Base-by-base conservation (phyloP, 1,140 invertebrate genomes). In the Pseudomyrmex sp. region DNA sequence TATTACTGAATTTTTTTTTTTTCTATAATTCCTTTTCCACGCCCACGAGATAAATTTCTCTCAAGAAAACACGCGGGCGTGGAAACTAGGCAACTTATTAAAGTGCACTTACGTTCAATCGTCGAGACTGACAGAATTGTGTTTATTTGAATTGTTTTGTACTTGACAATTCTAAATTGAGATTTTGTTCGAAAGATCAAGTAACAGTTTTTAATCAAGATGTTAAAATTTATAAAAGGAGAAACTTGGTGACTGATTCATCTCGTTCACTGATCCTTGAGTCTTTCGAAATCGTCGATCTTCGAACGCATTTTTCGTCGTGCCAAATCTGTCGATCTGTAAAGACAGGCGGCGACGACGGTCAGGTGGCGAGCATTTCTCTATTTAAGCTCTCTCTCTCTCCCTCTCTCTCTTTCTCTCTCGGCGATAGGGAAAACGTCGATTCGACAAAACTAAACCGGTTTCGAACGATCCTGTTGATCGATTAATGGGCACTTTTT, bases 361-460 rank as follows among this genome's bases (percentile, higher is more conserved):
- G 75, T 76, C 82, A 77, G 72, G 77, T 82, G 66, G 65, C 79
- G 70, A 35, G 46, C 70, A 65, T 75, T 65, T 70, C 75, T 66
- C 75, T 66, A 54, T 77, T 72, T 84, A 66, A 58, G 35, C 54
- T 48, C n/a, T 35, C 35, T 35, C 35, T 35, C 35, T 35, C 35
- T 35, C 26, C 5, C 26, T 35, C 35, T 35, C 35, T 35, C 35
- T 18, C 18, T 18, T 26, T 35, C 35, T 35, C 35, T 18, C 18
- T 18, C 46, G 54, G 8, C 59, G 58, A 44, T 61, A 76, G 70
- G 35, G 59, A 84, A 86, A 84, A 89, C 70, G 85, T 76, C 85
- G 87, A 89, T 89, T 89, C 75, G 85, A 89, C 87, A 82, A 86
- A 88, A 88, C 80, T 85, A 89, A 88, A 89, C 88, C 88, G 88